Base-by-base conservation (phyloP, 2,888 invertebrate species). In the Drosophila borealis region DNA sequence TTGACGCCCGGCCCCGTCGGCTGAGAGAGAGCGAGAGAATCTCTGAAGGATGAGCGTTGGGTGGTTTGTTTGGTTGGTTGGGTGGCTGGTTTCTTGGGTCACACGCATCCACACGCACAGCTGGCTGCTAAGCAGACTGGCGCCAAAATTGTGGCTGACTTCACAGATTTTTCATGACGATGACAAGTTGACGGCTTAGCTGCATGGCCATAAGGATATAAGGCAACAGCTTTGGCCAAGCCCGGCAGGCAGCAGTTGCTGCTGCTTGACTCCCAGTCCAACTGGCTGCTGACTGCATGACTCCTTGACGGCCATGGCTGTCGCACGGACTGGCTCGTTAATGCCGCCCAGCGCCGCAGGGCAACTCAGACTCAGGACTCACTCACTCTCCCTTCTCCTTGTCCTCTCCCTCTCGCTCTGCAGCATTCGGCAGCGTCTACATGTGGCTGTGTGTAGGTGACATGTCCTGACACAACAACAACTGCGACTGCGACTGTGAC, bases 61-160 rank as follows among this genome's bases (percentile, higher is more conserved):
- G 53, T 41, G 53, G 53, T 41, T 41, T 13, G 39, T 41, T 41
- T 41, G 53, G 51, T 41, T 41, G 55, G 36, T 13, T 14, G 39
- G 21, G 21, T 39, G 19, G 21, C 13, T 14, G 17, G 34, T 39
- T 59, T 53, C 59, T 41, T 61, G 60, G 65, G 80, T 77, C 80
- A 61, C 76, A 82, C 82, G 80, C 85, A 80, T 73, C 85, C 74
- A 73, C 76, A 81, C 82, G 79, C 81, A 87, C 90, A 90, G 90
- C 89, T 91, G 90, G 90, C 78, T 79, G 77, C 71, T 73, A 86
- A 88, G 87, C 82, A 82, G 90, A 89, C 89, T 90, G 90, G 90
- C 91, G 90, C 90, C 90, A 91, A 89, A 90, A 89, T 80, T 84
- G 89, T 81, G 89, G 88, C 89, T 89, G 90, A 88, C 90, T 90